phyloP scores from a whole-genome alignment of 2,113 vertebrate genomes.

The Coptodon rendalli region DNA sequence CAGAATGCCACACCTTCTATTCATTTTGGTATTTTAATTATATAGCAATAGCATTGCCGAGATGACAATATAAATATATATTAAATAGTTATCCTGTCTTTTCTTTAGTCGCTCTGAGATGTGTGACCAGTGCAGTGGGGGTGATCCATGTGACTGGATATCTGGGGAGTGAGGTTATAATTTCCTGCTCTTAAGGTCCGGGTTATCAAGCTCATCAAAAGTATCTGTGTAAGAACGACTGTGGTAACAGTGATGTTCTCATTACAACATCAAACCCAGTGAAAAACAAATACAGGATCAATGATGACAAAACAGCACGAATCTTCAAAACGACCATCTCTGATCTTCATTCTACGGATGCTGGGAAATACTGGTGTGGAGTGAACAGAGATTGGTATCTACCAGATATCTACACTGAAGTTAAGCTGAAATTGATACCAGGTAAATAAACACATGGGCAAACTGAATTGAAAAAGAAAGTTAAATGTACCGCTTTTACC shows the following conservation, averaged over 20 bases:
- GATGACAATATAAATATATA: neutral
- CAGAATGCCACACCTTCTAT: too few species aligned
- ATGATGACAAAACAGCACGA: neutral
- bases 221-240: slow-evolving; percentile 28
- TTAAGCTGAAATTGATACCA: neutral
- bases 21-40: too few species aligned
- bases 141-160: neutral
- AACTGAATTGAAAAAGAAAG: too few species aligned
- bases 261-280: neutral
- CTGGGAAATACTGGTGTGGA: neutral
- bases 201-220: slow-evolving; percentile 26
- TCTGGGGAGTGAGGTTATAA: neutral
- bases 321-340: neutral
- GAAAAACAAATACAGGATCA: neutral
- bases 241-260: neutral
- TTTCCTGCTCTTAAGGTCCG: neutral
- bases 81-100: neutral
- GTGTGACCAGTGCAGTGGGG: neutral
- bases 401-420: slow-evolving; percentile 12
- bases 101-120: neutral
- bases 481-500: too few species aligned
- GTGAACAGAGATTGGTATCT: too few species aligned
- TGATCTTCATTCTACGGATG: neutral
- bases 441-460: neutral
- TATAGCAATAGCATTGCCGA: neutral